Evolutionary conservation across 2,797 vertebrate genomes (phyloP), one percentile per base, ranked within the genome.

Genomic region (Macrochelys suwanniensis): DNA sequence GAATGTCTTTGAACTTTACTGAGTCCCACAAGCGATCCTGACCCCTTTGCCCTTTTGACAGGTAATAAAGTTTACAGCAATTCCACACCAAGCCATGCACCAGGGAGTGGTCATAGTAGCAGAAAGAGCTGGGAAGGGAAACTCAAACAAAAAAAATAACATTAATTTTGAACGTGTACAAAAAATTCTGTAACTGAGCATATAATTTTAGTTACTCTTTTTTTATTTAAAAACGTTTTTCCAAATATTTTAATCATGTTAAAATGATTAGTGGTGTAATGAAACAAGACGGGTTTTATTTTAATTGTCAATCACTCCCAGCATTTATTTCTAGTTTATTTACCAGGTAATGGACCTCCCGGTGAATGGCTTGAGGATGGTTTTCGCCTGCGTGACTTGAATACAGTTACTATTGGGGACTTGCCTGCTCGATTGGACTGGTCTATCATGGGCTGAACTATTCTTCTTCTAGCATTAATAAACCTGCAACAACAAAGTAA

Each of bases 391-490:
- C 93, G 94, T 92, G 98, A 99, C 98, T 98, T 97, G 98, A 99
- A 98, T 97, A 99, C 97, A 98, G 99, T 98, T 98, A 99, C 97
- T 98, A 98, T 2, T 95, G 98, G 98, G 98, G 97, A 99, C 99
- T 99, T 99, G 99, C 99, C 99, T 99, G 99, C 99, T 99, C 99
- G 99, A 98, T 99, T 99, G 97, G 99, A 99, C 98, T 99, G 99
- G 99, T 99, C 99, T 98, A 99, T 99, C 99, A 99, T 99, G 96
- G 99, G 99, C 97, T 99, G 99, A 96, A 99, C 99, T 99, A 99
- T 99, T 99, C 99, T 99, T 98, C 99, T 99, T 98, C 99, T 99
- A 97, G 99, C 99, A 79, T 99, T 99, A 98, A 99, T 99, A 99
- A 99, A 99, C 99, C 99, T 99, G 98, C 50, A 98, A 98, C 78